Base-by-base conservation (phyloP, 2,113 vertebrate species). In the Oxyura jamaicensis region DNA sequence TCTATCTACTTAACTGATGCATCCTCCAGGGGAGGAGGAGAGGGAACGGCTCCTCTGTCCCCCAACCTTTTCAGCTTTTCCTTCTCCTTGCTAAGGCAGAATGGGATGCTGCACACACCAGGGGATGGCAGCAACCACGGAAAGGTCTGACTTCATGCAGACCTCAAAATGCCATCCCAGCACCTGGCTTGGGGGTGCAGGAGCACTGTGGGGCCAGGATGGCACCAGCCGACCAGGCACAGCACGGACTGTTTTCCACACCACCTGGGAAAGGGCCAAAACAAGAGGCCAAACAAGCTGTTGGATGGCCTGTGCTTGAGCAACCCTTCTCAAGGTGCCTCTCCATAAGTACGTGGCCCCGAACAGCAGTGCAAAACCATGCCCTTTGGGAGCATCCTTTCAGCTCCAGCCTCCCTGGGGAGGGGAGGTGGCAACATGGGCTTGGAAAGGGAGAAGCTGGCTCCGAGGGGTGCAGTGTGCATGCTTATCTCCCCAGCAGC, bases 51-150 rank as follows among this genome's bases (percentile, higher is more conserved):
- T 41, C 25, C n/a, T 80, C 41, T 10, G 3, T 55, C 75, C 59
- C 46, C 42, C 46, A 59, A 9, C 46, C 10, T 44, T 76, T 87
- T 36, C 55, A 82, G 50, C 25, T 35, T 52, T 52, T 53, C 29
- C 46, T 74, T 59, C 52, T 46, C 1, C 66, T 59, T 0, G 0
- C 14, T 46, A 16, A 18, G 58, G 21, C 33, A 29, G 33, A 72
- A 63, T 2, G 13, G 20, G 31, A 71, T n/a, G 10, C 15, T 5
- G 55, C 9, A 3, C 4, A 35, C 33, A 79, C 7, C 7, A 17
- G 15, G 15, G 19, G 7, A 48, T 6, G 10, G 52, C 3, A 0
- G 0, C 0, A 17, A n/a, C 2, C 17, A 56, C 17, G 55, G 20
- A 19, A 17, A 67, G 35, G 36, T 18, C 50, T 35, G 28, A 41